Evolutionary conservation across 2,888 invertebrate species (phyloP).

Genomic region (Pristionchus fissidentatus): DNA sequence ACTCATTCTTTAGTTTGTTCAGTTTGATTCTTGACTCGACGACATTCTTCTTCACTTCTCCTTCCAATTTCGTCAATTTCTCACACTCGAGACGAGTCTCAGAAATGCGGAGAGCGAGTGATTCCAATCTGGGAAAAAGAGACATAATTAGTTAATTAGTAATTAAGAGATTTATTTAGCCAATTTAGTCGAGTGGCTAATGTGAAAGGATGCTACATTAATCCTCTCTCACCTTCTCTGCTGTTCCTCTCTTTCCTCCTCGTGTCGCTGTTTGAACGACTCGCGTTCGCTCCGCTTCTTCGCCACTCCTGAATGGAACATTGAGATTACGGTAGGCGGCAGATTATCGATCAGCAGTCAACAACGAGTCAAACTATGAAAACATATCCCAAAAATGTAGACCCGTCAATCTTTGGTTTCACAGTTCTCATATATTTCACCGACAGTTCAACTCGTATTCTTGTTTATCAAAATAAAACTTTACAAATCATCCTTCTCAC

Average conservation of each 20-base stretch:
- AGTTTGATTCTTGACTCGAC: not conserved
- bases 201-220: not conserved
- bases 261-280: not conserved
- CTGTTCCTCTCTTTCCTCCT: conserved; percentile 35
- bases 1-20: conserved; percentile 11
- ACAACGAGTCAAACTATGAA: not conserved
- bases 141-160: too few species aligned
- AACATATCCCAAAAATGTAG: not conserved
- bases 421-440: too few species aligned
- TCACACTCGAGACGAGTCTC: not conserved
- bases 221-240: conserved; percentile 37
- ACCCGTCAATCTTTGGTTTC: not conserved
- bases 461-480: not conserved
- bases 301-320: not conserved
- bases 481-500: not conserved
- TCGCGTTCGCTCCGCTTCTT: not conserved
- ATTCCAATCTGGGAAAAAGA: not conserved
- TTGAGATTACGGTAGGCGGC: too few species aligned
- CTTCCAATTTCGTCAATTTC: not conserved
- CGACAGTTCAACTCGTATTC: not conserved
- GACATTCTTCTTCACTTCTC: conserved; percentile 32
- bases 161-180: too few species aligned
- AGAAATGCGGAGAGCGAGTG: not conserved
- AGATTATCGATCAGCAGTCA: not conserved
- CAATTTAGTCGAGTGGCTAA: too few species aligned